Evolutionary conservation across 2,113 vertebrate species (phyloP).

Genomic region (Nibea albiflora): DNA sequence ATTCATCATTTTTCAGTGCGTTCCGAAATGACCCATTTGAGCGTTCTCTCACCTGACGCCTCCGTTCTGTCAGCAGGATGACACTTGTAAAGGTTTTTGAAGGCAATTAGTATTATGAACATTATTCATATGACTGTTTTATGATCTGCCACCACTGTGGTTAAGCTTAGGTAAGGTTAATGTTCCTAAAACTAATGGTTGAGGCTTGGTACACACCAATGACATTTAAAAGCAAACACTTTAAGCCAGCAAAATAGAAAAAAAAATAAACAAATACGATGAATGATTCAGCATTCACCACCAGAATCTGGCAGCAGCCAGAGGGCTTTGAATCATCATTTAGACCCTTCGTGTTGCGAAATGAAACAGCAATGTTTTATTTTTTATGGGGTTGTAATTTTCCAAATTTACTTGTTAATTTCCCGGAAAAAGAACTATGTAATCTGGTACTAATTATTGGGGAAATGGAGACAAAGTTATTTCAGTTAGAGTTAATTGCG

Average conservation of each 20-base stretch:
- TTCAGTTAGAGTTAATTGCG: not conserved
- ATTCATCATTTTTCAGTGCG: not conserved
- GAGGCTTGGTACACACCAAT: not conserved
- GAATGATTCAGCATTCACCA: not conserved
- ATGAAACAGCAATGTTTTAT: no score
- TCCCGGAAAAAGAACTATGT: no score
- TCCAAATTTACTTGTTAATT: not conserved
- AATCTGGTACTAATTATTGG: no score
- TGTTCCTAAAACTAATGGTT: not conserved
- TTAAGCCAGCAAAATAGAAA: not conserved
- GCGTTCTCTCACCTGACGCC: not conserved
- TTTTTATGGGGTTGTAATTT: no score
- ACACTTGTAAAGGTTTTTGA: not conserved
- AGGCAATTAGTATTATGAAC: no score
- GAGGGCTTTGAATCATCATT: not conserved
- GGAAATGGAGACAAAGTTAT: no score
- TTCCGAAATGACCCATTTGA: not conserved
- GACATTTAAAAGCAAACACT: not conserved
- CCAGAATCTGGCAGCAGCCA: not conserved
- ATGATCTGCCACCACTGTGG: no score
- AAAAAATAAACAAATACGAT: not conserved
- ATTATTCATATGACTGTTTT: not conserved
- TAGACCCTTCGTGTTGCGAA: not conserved
- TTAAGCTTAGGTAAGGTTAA: not conserved
- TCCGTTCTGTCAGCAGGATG: not conserved